Evolutionary conservation across 2,888 invertebrate genomes (phyloP).

Genomic region (Achlya flavicornis): DNA sequence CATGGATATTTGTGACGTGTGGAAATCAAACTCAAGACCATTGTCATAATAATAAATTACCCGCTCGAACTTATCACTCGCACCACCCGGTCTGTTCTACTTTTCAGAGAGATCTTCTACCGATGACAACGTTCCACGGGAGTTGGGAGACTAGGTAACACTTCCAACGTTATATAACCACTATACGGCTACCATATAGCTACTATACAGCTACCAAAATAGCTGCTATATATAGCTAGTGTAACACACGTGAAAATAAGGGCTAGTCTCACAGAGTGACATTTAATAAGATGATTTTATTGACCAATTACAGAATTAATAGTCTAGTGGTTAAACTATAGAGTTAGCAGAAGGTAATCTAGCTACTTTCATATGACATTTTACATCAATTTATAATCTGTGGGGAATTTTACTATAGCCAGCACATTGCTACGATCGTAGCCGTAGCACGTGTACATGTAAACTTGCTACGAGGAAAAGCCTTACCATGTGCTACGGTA

Average conservation of each 20-base stretch:
- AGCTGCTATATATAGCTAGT: not conserved
- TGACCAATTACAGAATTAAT: not conserved
- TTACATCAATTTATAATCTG: not conserved
- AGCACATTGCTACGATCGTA: not conserved
- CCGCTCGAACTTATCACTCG: conserved; percentile 7
- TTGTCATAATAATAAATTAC: not conserved
- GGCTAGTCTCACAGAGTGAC: not conserved
- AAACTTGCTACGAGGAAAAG: not conserved
- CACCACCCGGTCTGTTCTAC: conserved; percentile 34
- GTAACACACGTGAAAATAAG: not conserved
- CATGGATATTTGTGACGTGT: too few relatives aligned
- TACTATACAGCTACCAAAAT: not conserved
- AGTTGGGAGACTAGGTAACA: conserved; percentile 19
- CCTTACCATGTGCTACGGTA: not conserved
- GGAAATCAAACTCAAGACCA: too few relatives aligned
- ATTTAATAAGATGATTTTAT: not conserved
- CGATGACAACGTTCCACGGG: conserved; percentile 46
- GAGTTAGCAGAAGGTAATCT: too few relatives aligned
- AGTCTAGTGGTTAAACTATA: too few relatives aligned
- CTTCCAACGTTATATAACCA: not conserved
- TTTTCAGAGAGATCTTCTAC: conserved; percentile 41
- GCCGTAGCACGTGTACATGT: not conserved
- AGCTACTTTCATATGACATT: not conserved
- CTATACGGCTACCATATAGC: not conserved
- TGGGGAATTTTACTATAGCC: not conserved